Conservation (phyloP, 2,888 invertebrate species). For the Platycnemis pennipes region DNA sequence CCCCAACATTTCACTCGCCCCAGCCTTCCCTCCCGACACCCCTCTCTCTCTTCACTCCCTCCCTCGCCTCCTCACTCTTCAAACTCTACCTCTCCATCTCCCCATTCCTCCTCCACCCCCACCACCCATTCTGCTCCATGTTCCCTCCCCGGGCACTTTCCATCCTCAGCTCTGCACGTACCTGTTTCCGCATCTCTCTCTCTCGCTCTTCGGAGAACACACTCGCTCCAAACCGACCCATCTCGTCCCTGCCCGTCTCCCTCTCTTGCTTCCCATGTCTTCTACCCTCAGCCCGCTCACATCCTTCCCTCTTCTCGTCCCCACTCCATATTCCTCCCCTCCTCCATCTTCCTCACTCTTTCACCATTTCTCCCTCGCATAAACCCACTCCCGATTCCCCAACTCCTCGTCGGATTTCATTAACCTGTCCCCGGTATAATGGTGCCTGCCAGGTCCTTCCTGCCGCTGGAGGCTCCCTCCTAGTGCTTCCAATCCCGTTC, state of each 20-base stretch:
- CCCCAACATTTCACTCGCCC: background rate
- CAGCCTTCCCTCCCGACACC: background rate
- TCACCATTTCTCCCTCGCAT: conserved; percentile 41
- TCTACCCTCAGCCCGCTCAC: background rate
- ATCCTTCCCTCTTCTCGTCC: background rate
- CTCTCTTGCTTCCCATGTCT: background rate
- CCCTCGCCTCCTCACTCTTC: background rate
- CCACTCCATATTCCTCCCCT: background rate
- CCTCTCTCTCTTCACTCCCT: background rate
- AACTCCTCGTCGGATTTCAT: conserved; percentile 67
- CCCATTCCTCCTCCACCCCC: too few relatives aligned
- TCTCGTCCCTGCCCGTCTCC: conserved; percentile 5
- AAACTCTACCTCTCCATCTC: background rate
- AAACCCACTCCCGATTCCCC: conserved; percentile 67
- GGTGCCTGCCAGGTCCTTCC: conserved; percentile 68
- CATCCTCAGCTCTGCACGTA: conserved; percentile 56
- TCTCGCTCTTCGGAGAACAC: background rate
- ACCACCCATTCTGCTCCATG: conserved; percentile 10
- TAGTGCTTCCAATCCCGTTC: conserved; percentile 44
- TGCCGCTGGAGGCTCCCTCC: conserved; percentile 56
- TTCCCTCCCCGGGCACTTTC: conserved; percentile 60
- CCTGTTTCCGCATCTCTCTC: conserved; percentile 61
- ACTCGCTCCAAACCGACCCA: conserved; percentile 48
- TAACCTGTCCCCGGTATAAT: conserved; percentile 65
- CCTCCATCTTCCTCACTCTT: background rate